These are phyloP conservation scores for Poeciliopsis turrubarensis DNA, from an alignment of 2,113 vertebrate genomes.

Conservation along the genomic window DNA sequence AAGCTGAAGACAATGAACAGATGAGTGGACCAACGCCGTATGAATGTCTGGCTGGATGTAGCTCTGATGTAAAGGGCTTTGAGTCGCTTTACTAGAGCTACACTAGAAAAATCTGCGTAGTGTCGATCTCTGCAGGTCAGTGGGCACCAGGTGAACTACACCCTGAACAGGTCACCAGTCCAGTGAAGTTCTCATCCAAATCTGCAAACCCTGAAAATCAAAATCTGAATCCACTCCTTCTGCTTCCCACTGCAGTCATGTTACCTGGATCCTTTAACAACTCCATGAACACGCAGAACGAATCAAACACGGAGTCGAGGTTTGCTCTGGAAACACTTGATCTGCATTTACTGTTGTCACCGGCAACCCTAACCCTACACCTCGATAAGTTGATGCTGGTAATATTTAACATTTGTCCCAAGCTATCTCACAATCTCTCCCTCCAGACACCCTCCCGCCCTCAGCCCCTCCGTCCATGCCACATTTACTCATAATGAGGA, in stretches of 20 bases:
- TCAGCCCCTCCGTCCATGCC: constrained; percentile 33
- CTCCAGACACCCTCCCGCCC: background rate
- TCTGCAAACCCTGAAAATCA: background rate
- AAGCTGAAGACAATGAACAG: too few species aligned
- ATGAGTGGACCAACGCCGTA: too few species aligned
- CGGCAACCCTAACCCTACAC: constrained; percentile 2
- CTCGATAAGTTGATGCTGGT: constrained; percentile 27
- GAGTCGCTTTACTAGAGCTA: too few species aligned
- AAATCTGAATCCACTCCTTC: background rate
- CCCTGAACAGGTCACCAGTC: background rate
- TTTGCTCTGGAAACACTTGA: background rate
- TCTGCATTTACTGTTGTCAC: background rate
- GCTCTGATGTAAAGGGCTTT: too few species aligned
- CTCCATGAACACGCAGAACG: background rate
- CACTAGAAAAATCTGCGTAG: too few species aligned
- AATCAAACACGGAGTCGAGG: background rate
- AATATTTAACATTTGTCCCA: constrained; percentile 45
- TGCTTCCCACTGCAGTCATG: background rate
- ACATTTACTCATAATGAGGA: constrained; percentile 62
- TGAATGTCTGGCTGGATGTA: too few species aligned
- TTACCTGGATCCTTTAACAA: background rate
- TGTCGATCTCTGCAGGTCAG: background rate
- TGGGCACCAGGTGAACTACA: background rate
- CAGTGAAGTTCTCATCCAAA: background rate
- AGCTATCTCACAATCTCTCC: constrained; percentile 42